Conservation (phyloP, 2,113 vertebrate genomes). For the Phylloscopus trochiloides region DNA sequence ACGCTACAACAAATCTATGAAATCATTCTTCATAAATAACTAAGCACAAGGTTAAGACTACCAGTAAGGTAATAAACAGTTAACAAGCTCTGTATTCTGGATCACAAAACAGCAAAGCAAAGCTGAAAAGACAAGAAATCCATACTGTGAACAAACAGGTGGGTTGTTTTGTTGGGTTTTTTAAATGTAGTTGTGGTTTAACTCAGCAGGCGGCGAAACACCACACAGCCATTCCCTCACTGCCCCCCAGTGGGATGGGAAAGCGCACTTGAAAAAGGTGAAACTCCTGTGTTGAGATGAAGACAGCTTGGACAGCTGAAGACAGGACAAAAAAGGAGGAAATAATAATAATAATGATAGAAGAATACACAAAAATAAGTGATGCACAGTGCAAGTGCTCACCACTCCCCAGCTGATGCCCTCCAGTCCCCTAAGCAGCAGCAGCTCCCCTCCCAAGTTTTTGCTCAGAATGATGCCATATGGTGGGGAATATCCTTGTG, state of each 20-base stretch:
- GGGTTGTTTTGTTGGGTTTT: background rate
- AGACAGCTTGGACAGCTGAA: background rate
- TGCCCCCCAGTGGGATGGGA: background rate
- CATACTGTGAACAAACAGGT: background rate
- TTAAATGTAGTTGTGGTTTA: background rate
- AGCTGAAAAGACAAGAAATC: slow-evolving; percentile 19
- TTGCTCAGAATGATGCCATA: background rate
- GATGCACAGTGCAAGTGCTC: background rate
- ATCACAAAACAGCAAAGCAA: background rate
- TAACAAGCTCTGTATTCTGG: background rate
- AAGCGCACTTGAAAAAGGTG: background rate
- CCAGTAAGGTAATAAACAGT: background rate
- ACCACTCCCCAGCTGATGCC: background rate
- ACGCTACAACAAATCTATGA: background rate
- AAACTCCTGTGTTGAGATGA: background rate
- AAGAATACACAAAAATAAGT: background rate
- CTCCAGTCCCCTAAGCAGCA: background rate
- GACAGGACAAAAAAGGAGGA: background rate
- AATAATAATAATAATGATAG: background rate
- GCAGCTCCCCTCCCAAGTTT: background rate
- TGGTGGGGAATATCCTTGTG: background rate
- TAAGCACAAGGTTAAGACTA: background rate
- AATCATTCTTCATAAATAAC: background rate
- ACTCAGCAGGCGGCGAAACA: accelerated
- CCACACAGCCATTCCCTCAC: background rate